Conservation (phyloP, 2,797 vertebrate species). For the Hyperoplus immaculatus region DNA sequence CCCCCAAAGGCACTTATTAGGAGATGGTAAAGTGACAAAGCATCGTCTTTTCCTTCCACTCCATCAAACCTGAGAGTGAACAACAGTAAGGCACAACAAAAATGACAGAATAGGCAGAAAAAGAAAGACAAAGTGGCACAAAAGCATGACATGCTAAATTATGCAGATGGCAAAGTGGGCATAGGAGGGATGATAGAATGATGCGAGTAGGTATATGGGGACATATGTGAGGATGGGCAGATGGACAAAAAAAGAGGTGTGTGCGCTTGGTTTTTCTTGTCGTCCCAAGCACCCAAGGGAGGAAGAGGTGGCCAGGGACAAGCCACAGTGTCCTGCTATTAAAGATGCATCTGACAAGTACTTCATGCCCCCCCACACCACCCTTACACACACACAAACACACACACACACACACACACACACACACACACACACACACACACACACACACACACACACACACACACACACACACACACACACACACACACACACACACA, state of each 20-base stretch:
- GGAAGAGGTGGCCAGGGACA: conserved; percentile 57
- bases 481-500: conserved; percentile 15
- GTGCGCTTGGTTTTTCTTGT: conserved; percentile 66
- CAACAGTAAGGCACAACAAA: conserved; percentile 61
- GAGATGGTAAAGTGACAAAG: conserved; percentile 72
- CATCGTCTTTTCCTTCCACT: conserved; percentile 66
- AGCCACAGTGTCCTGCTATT: conserved; percentile 70
- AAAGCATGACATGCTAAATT: conserved; percentile 83
- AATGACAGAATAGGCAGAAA: conserved; percentile 74
- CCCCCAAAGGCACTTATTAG: conserved; percentile 63
- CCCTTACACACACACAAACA: background rate
- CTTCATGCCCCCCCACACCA: conserved; percentile 50
- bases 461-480: background rate
- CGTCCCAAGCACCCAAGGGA: conserved; percentile 82
- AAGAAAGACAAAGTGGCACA: conserved; percentile 77
- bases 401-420: conserved; percentile 13
- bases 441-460: background rate
- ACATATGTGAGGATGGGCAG: conserved; percentile 63
- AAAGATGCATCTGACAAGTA: conserved; percentile 82
- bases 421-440: conserved; percentile 12
- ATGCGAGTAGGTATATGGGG: conserved; percentile 61
- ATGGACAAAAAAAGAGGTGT: conserved; percentile 73
- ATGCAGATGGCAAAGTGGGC: conserved; percentile 80
- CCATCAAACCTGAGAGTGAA: conserved; percentile 65
- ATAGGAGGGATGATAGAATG: conserved; percentile 58